These are phyloP conservation scores for Drosophila yakuba DNA, from an alignment of 1,140 invertebrate genomes.

Conservation along the genomic window DNA sequence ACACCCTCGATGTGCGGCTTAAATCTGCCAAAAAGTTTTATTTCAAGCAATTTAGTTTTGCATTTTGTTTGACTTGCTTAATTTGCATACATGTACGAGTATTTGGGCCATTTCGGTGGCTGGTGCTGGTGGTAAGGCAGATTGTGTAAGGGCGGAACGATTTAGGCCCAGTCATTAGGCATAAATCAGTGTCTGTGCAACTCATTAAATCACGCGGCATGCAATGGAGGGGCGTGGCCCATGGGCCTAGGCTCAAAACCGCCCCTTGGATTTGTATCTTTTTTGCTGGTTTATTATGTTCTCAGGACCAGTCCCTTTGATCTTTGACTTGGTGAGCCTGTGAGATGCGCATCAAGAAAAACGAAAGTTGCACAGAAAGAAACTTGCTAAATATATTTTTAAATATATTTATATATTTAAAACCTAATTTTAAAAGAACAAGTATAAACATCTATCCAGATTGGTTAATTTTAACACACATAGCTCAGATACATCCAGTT, in stretches of 20 bases:
- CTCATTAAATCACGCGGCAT: conserved; percentile 69
- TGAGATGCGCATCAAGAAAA: conserved; percentile 4
- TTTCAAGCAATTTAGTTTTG: conserved; percentile 80
- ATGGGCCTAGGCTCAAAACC: conserved; percentile 36
- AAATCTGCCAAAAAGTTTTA: conserved; percentile 76
- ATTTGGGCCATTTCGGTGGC: conserved; percentile 8
- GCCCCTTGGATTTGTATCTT: conserved; percentile 33
- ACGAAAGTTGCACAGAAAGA: conserved; percentile 3
- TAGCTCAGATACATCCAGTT: not conserved
- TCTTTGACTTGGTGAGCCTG: conserved; percentile 17
- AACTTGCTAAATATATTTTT: too few relatives aligned
- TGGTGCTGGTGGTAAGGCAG: not conserved
- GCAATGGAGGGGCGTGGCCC: conserved; percentile 47
- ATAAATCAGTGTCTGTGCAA: conserved; percentile 68
- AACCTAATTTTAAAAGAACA: not conserved
- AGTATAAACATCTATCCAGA: not conserved
- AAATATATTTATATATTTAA: not conserved
- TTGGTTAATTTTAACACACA: too few relatives aligned
- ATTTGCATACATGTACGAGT: conserved; percentile 45
- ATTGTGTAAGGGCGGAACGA: conserved; percentile 46
- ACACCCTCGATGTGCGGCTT: conserved; percentile 51
- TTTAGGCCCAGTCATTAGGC: conserved; percentile 66
- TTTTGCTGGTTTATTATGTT: conserved; percentile 26
- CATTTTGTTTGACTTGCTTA: conserved; percentile 71
- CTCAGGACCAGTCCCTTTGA: conserved; percentile 27